These are phyloP conservation scores for Sphaeramia orbicularis DNA, from an alignment of 2,797 vertebrate genomes.

Conservation along the genomic window DNA sequence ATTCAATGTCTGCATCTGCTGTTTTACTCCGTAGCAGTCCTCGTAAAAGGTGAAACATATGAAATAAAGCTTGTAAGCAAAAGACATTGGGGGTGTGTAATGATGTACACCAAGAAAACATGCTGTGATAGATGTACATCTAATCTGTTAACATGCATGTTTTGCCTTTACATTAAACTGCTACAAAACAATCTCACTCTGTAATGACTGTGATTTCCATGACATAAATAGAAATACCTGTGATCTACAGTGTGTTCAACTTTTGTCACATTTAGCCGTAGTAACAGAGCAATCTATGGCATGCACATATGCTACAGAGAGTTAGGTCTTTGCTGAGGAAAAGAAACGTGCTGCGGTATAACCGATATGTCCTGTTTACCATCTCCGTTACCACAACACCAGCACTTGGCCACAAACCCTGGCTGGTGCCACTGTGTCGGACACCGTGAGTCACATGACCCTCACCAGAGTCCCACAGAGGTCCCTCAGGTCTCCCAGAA, in stretches of 20 bases:
- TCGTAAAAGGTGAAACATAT: slow-evolving; percentile 77
- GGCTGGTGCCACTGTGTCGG: slow-evolving; percentile 79
- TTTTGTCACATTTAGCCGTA: slow-evolving; percentile 14
- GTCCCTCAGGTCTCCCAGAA: slow-evolving; percentile 73
- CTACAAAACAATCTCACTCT: slow-evolving; percentile 30
- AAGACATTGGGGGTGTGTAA: slow-evolving; percentile 64
- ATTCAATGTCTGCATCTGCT: slow-evolving; percentile 85
- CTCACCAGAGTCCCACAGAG: slow-evolving; percentile 60
- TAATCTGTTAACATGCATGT: slow-evolving; percentile 62
- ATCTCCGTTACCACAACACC: slow-evolving; percentile 74
- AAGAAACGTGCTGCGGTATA: slow-evolving; percentile 63
- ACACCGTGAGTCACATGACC: slow-evolving; percentile 78
- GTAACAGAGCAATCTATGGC: slow-evolving; percentile 15
- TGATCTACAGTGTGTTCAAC: slow-evolving; percentile 20
- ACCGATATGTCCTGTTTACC: slow-evolving; percentile 70
- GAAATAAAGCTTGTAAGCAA: slow-evolving; percentile 73
- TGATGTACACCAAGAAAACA: slow-evolving; percentile 73
- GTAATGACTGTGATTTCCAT: slow-evolving; percentile 34
- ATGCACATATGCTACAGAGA: slow-evolving; percentile 8
- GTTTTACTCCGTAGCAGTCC: slow-evolving; percentile 74
- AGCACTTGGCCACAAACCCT: slow-evolving; percentile 71
- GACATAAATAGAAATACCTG: slow-evolving; percentile 37
- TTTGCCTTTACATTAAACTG: slow-evolving; percentile 55
- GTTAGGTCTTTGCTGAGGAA: slow-evolving; percentile 42
- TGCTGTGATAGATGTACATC: slow-evolving; percentile 48